These are phyloP conservation scores for Clunio marinus DNA, from an alignment of 2,888 invertebrate genomes.

Conservation along the genomic window DNA sequence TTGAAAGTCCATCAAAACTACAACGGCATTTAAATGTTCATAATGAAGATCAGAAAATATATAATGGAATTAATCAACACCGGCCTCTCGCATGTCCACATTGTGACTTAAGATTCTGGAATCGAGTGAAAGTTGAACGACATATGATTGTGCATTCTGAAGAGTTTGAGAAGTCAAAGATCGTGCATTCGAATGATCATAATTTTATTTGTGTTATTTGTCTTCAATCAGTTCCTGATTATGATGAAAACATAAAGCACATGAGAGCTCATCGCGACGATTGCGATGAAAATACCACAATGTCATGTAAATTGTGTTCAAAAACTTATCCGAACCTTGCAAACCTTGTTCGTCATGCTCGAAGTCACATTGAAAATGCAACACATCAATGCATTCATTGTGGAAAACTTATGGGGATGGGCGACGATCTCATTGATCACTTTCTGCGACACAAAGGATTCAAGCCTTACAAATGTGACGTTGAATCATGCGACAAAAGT, in stretches of 20 bases:
- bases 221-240: background rate
- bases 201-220: slow-evolving; percentile 20
- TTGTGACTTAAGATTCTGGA: slow-evolving; percentile 16
- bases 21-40: slow-evolving; percentile 9
- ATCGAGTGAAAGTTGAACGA: background rate
- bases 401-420: slow-evolving; percentile 21
- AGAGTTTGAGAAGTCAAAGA: background rate
- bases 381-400: slow-evolving; percentile 25
- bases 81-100: slow-evolving; percentile 22
- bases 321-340: slow-evolving; percentile 8
- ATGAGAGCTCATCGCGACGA: slow-evolving; percentile 19
- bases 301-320: background rate
- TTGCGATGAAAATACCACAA: background rate
- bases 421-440: slow-evolving; percentile 31
- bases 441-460: slow-evolving; percentile 14
- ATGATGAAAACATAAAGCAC: slow-evolving; percentile 15
- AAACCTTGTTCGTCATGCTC: slow-evolving; percentile 15
- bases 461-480: background rate
- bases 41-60: background rate
- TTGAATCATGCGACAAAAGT: background rate
- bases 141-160: slow-evolving; percentile 7
- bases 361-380: slow-evolving; percentile 24
- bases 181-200: background rate
- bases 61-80: background rate
- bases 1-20: slow-evolving; percentile 26